Evolutionary conservation across 1,140 invertebrate species (phyloP).

Genomic region (Heliothis virescens): DNA sequence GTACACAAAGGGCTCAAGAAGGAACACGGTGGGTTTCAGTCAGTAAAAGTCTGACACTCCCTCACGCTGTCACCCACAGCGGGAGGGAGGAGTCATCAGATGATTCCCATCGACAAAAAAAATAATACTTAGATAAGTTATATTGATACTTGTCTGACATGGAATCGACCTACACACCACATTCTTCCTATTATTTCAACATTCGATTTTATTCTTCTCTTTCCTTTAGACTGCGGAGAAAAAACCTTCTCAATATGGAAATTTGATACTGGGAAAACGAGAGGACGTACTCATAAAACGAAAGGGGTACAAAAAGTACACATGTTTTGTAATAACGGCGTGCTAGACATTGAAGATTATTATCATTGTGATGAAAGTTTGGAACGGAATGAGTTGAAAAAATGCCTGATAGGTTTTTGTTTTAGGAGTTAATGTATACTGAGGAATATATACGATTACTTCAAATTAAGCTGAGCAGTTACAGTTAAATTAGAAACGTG

Average conservation of each 20-base stretch:
- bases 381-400: not conserved
- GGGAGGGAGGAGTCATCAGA: too few relatives aligned
- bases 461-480: too few relatives aligned
- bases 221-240: not conserved
- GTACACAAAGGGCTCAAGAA: too few relatives aligned
- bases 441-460: too few relatives aligned
- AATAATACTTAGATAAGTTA: too few relatives aligned
- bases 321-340: conserved; percentile 7
- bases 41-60: too few relatives aligned
- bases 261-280: conserved; percentile 12
- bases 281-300: not conserved
- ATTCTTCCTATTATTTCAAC: not conserved
- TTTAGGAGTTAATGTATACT: too few relatives aligned
- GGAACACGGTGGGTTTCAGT: too few relatives aligned
- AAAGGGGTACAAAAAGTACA: conserved; percentile 12
- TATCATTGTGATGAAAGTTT: conserved; percentile 1
- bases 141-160: too few relatives aligned
- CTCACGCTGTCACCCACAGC: too few relatives aligned
- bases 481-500: too few relatives aligned
- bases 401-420: not conserved
- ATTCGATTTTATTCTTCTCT: not conserved
- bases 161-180: not conserved
- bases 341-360: conserved; percentile 17
- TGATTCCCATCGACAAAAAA: too few relatives aligned
- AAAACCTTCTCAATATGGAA: not conserved